Conservation (phyloP, 2,797 vertebrate genomes). For the Enteromius trimaculatus region DNA sequence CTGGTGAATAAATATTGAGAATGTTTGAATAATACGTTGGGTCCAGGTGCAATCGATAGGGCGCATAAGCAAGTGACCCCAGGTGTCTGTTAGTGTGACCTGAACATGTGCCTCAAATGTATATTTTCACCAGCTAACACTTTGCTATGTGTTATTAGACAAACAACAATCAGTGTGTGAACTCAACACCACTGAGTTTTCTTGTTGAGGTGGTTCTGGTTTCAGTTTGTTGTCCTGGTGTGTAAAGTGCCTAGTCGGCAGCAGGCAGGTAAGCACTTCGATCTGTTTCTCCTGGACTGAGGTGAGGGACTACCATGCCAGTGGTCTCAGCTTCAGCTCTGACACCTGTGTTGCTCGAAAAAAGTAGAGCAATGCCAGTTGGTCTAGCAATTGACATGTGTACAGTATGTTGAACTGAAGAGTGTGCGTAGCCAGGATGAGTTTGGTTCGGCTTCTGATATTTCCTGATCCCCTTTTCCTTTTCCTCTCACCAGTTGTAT, state of each 20-base stretch:
- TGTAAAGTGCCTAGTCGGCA: conserved; percentile 59
- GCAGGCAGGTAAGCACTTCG: conserved; percentile 64
- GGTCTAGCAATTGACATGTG: neutral
- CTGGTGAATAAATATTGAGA: conserved; percentile 82
- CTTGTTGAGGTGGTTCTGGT: conserved; percentile 37
- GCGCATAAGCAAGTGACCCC: conserved; percentile 63
- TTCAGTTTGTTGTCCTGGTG: conserved; percentile 40
- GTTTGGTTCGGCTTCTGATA: neutral
- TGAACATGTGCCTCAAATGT: conserved; percentile 32
- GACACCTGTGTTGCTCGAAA: conserved; percentile 25
- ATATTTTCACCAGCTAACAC: conserved; percentile 15
- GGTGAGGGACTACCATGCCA: conserved; percentile 50
- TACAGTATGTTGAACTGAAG: neutral
- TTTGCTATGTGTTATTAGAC: conserved; percentile 19
- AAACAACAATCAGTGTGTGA: conserved; percentile 30
- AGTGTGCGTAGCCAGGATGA: neutral
- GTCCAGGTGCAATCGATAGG: conserved; percentile 75
- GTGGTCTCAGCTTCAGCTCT: conserved; percentile 46
- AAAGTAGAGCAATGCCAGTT: neutral
- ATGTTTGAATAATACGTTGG: conserved; percentile 76
- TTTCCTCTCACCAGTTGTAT: neutral
- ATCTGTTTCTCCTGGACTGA: conserved; percentile 65
- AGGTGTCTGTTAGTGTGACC: neutral
- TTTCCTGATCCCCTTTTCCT: neutral
- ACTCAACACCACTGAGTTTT: conserved; percentile 24